Evolutionary conservation across 2,888 invertebrate species (phyloP).

Genomic region (Himalopsyche kuldschensis): DNA sequence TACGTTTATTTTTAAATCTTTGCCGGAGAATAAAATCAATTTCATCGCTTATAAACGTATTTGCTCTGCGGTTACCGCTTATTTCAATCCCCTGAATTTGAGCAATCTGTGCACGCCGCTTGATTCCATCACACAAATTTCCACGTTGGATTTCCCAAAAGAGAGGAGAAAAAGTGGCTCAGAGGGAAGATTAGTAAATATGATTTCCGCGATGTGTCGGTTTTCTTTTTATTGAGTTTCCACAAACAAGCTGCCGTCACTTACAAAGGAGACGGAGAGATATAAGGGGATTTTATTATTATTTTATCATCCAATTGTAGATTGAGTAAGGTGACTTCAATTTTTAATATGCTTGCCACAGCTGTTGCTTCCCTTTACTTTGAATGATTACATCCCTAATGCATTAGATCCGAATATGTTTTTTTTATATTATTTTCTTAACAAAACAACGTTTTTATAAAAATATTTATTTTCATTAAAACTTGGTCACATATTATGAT

Average conservation of each 20-base stretch:
- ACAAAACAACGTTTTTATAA: too few relatives aligned
- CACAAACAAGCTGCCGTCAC: conserved; percentile 28
- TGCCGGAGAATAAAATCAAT: too few relatives aligned
- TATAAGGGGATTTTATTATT: background rate
- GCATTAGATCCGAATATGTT: background rate
- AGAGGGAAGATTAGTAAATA: conserved; percentile 37
- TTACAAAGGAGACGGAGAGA: background rate
- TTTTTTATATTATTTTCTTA: too few relatives aligned
- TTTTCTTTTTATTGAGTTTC: conserved; percentile 35
- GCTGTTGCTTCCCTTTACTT: background rate
- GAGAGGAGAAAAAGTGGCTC: conserved; percentile 22
- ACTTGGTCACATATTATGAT: too few relatives aligned
- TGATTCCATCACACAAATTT: conserved; percentile 8
- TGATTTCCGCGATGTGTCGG: conserved; percentile 38
- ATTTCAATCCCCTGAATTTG: conserved; percentile 21
- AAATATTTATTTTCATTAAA: too few relatives aligned
- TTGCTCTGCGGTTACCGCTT: background rate
- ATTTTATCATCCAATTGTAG: background rate
- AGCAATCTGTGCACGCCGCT: conserved; percentile 29
- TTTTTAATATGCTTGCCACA: background rate
- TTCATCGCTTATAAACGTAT: background rate
- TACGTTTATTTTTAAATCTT: too few relatives aligned
- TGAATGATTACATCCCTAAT: background rate
- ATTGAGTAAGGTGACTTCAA: background rate
- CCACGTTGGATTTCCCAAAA: background rate